Evolutionary conservation across 2,888 invertebrate species (phyloP).

Genomic region (Xanthostigma xanthostigma): DNA sequence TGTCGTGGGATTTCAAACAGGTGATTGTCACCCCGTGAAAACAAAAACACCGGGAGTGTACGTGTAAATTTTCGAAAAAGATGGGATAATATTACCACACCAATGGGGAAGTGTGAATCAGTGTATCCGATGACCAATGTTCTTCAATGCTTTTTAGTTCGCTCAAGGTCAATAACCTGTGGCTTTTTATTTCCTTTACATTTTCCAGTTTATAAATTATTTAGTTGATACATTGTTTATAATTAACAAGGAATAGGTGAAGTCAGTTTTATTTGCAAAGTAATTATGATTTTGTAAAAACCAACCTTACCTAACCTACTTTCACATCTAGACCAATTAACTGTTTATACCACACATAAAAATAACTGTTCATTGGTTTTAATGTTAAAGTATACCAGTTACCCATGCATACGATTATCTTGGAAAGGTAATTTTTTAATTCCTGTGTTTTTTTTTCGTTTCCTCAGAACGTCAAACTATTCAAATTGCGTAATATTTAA

Average conservation of each 20-base stretch:
- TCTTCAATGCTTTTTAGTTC: background rate
- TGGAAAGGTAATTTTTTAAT: no score
- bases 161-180: conserved; percentile 7
- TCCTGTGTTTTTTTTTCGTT: no score
- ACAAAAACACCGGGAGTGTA: conserved; percentile 6
- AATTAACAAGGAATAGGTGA: background rate
- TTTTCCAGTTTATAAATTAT: background rate
- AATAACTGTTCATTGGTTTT: no score
- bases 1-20: conserved; percentile 4
- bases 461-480: no score
- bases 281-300: conserved; percentile 1
- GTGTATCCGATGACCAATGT: no score
- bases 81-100: no score
- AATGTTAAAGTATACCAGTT: no score
- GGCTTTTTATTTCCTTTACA: background rate
- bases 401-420: no score
- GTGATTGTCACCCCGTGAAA: conserved; percentile 7
- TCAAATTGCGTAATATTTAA: no score
- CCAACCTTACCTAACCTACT: background rate
- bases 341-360: background rate
- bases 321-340: background rate
- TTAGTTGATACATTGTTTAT: background rate
- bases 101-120: no score
- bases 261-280: background rate
- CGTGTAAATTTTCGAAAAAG: no score